phyloP scores from a whole-genome alignment of 2,113 vertebrate species.

The Rousettus leschenaultii region DNA sequence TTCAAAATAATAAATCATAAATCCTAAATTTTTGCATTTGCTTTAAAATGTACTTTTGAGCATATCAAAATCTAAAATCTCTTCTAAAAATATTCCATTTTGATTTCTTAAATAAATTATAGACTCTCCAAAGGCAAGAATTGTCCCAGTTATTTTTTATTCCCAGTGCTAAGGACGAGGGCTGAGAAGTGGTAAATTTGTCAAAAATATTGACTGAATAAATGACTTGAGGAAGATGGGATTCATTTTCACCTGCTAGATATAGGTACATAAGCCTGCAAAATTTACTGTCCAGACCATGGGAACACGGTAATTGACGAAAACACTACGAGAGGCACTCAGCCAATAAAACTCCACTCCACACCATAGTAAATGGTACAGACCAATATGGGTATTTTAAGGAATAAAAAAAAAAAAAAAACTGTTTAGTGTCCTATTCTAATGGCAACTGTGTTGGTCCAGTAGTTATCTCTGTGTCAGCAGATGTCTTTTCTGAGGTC shows the following conservation, averaged over 20 bases:
- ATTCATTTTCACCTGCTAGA: not conserved
- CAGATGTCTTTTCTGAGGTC: not conserved
- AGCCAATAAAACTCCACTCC: not conserved
- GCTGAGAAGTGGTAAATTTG: not conserved
- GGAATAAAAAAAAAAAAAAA: not conserved
- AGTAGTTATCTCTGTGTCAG: not conserved
- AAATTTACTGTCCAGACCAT: not conserved
- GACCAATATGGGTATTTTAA: not conserved
- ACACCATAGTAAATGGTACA: not conserved
- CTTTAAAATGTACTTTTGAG: conserved; percentile 11
- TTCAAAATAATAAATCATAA: not conserved
- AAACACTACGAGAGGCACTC: not conserved
- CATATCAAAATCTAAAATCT: not conserved
- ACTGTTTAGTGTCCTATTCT: not conserved
- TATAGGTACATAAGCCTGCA: too few relatives aligned
- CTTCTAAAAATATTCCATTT: not conserved
- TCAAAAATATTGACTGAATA: not conserved
- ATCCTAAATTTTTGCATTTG: not conserved
- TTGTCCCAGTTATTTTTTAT: not conserved
- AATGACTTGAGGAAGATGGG: not conserved
- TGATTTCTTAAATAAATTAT: not conserved
- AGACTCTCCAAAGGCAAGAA: not conserved
- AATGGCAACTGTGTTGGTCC: not conserved
- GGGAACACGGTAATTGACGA: not conserved
- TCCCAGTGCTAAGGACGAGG: not conserved